phyloP scores from a whole-genome alignment of 2,113 vertebrate genomes.

The Python bivittatus region DNA sequence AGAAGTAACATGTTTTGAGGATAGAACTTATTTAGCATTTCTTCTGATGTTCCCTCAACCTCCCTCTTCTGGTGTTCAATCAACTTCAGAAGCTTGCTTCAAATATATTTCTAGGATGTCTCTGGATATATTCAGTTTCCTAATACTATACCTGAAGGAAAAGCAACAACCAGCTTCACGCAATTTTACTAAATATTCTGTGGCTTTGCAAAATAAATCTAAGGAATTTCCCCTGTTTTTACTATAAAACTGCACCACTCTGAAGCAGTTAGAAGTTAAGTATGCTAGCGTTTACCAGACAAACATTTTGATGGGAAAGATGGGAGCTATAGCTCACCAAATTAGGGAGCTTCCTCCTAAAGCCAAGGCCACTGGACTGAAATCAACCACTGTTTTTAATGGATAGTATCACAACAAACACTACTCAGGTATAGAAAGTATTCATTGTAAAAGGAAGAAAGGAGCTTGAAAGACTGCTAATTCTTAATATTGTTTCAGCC shows the following conservation, averaged over 20 bases:
- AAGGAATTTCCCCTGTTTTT: background rate
- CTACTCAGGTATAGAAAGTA: background rate
- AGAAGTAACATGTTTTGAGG: background rate
- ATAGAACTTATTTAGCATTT: background rate
- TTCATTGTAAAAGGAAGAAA: background rate
- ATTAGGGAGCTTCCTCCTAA: background rate
- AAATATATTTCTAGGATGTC: background rate
- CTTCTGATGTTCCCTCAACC: background rate
- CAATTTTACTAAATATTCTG: background rate
- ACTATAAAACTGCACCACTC: background rate
- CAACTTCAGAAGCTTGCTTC: background rate
- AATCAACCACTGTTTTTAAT: background rate
- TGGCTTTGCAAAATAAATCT: background rate
- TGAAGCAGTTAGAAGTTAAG: background rate
- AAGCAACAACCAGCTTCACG: too few relatives aligned
- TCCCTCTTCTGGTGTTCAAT: background rate
- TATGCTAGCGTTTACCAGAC: background rate
- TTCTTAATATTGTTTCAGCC: background rate
- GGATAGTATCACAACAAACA: background rate
- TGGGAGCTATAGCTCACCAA: background rate
- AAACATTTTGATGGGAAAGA: background rate
- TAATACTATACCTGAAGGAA: background rate
- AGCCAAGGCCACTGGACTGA: background rate
- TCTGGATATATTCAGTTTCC: background rate
- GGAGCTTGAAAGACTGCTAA: background rate